These are phyloP conservation scores for Philhelius pedissequus DNA, from an alignment of 2,888 invertebrate species.

Conservation along the genomic window DNA sequence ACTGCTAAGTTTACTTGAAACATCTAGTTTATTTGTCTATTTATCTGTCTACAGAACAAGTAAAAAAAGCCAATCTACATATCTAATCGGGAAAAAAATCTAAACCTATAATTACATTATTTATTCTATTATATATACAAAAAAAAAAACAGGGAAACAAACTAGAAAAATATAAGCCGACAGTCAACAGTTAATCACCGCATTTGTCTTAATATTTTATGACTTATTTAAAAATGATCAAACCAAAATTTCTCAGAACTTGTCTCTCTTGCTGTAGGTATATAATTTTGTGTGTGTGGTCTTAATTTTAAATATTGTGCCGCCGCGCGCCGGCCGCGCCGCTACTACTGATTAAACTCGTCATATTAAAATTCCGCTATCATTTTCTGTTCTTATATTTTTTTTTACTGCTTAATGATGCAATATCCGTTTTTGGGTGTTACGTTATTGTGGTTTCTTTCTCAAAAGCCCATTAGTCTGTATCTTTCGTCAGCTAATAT, in stretches of 20 bases:
- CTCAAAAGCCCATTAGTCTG: background rate
- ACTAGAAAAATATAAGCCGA: background rate
- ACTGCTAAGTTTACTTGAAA: no score
- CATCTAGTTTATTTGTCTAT: no score
- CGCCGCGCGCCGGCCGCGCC: background rate
- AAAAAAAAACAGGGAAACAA: background rate
- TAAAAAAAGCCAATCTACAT: background rate
- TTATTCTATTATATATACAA: no score
- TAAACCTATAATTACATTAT: background rate
- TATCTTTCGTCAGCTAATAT: background rate
- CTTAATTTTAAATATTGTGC: background rate
- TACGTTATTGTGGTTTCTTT: background rate
- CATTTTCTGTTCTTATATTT: background rate
- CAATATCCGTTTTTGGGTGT: constrained; percentile 53
- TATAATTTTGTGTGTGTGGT: constrained; percentile 28
- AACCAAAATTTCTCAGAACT: constrained; percentile 55
- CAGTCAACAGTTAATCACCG: background rate
- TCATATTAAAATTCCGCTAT: constrained; percentile 50
- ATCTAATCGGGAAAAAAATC: background rate
- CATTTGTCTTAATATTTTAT: constrained; percentile 33
- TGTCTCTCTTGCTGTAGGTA: background rate
- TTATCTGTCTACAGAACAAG: no score
- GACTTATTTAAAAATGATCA: constrained; percentile 61
- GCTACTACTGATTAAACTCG: constrained; percentile 35
- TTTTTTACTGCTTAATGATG: constrained; percentile 23